Base-by-base conservation (phyloP, 2,888 invertebrate species). In the Achlya flavicornis region DNA sequence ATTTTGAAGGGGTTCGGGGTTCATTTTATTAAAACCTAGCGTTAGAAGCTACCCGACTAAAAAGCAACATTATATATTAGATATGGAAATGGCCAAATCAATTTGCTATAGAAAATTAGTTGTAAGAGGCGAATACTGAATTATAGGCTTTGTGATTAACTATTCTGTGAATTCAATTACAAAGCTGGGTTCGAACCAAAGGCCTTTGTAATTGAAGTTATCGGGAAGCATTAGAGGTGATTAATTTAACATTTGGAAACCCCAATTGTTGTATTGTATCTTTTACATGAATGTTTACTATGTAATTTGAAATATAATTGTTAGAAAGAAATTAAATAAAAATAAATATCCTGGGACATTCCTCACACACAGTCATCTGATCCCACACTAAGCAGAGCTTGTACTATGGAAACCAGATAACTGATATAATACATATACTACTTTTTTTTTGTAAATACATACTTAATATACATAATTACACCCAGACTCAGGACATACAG, bases 71-170 rank as follows among this genome's bases (percentile, higher is more conserved):
- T 10, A 38, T 10, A 38, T 38, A 8, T 38, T 38, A 38, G 0
- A 10, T 38, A 38, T 38, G 8, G 3, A 38, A 8, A 38, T 10
- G 10, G 10, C 3, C 11, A 1, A 38, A 38, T 11, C 38, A 8
- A 3, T 38, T 11, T 3, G 38, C 38, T 10, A 5, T 7, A 8
- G 35, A 5, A 35, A 35, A 7, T 35, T 35, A 35, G 35, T 1
- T 35, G 38, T 60, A 41, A 19, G 16, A 60, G 12, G 19, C 4
- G 41, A 16, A 33, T 16, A 59, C 58, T 8, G 8, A 41, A 60
- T 26, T 26, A 60, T 60, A 14, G 41, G 60, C 41, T 60, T 26
- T 60, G 60, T 60, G 60, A 60, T 60, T 60, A 60, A 41, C 60
- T 60, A 19, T 41, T 41, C 41, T 11, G 53, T 16, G n/a, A 60